Evolutionary conservation across 2,888 invertebrate species (phyloP), one percentile per base, ranked within the genome.

Genomic region (Congeria kusceri): DNA sequence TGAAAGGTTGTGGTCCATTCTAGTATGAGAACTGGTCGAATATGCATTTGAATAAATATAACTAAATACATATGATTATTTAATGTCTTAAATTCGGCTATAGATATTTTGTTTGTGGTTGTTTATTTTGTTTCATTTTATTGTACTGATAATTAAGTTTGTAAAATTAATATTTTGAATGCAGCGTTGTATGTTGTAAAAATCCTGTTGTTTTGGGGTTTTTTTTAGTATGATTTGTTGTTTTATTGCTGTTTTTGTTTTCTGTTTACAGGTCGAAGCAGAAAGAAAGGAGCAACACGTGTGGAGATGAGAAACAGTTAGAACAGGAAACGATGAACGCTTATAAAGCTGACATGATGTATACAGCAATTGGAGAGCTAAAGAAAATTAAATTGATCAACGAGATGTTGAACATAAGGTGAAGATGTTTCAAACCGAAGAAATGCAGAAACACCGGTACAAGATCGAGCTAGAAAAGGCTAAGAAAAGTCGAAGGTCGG

Each of bases 261-360:
- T 7, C 9, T 9, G 39, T 9, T 39, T 11, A n/a, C 56, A 85
- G 85, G 85, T 49, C 81, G 83, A 44, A 81, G 72, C 47, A 74
- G 85, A 25, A 77, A 77, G 56, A 64, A 75, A 32, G 74, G 75
- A 13, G 83, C 77, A n/a, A 69, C 53, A 9, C 62, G 59, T 20
- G 39, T 80, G 83, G 71, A 39, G 25, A 62, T 56, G 75, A 68
- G 32, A 66, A 69, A 46, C 53, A 62, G 15, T 23, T 83, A 13
- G 66, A 75, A 27, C 29, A 59, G 44, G 80, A 80, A 25, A 74
- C 44, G 39, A 69, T 72, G 0, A 83, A 77, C 62, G 71, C 75
- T 0, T 80, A 69, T 59, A 83, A 80, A 62, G 74, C 72, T 0
- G 58, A 67, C 7, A 75, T 80, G 77, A 83, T 83, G 83, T 72